Conservation (phyloP, 2,797 vertebrate genomes). For the Natrix natrix region DNA sequence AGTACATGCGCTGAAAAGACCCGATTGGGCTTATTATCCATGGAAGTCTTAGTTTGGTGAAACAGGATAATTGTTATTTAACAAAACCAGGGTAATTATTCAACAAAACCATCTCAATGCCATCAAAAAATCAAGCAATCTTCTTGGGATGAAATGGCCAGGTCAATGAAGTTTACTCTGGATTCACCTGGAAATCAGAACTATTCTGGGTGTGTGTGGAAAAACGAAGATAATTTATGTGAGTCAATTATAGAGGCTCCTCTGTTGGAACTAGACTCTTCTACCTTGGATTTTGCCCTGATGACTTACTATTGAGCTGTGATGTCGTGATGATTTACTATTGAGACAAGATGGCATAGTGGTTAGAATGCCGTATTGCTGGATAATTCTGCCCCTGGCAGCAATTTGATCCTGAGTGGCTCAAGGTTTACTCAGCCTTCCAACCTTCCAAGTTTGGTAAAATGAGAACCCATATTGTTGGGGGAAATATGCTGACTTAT, state of each 20-base stretch:
- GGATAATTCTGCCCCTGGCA: background rate
- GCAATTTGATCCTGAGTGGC: background rate
- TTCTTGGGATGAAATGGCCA: background rate
- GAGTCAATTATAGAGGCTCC: background rate
- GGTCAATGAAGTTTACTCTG: background rate
- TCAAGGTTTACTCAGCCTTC: background rate
- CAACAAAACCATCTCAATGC: background rate
- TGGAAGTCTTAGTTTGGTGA: too few relatives aligned
- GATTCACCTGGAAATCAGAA: background rate
- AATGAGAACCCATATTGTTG: background rate
- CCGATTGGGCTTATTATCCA: too few relatives aligned
- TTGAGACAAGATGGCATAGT: background rate
- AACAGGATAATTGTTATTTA: too few relatives aligned
- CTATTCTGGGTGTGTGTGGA: background rate
- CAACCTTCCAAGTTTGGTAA: background rate
- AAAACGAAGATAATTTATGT: too few relatives aligned
- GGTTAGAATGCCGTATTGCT: background rate
- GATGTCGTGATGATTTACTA: too few relatives aligned
- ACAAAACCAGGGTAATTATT: background rate
- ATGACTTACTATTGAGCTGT: background rate
- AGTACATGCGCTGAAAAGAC: too few relatives aligned
- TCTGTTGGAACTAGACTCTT: background rate
- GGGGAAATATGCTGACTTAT: background rate
- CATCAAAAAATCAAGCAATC: background rate
- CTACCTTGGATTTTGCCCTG: background rate